Evolutionary conservation across 1,140 invertebrate genomes (phyloP).

Genomic region (Piezodorus guildinii): DNA sequence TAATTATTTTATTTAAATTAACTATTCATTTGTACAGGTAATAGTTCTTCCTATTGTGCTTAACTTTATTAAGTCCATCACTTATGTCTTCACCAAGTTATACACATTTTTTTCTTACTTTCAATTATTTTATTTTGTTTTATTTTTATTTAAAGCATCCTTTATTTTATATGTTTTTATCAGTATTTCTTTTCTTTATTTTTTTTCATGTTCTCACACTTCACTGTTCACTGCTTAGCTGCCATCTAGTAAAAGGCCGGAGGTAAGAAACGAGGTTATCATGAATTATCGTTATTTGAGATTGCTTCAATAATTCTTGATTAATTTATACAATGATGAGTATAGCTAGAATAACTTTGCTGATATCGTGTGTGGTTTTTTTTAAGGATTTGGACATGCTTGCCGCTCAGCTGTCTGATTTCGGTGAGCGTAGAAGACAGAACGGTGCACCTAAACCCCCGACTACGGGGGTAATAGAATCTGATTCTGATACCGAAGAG

Average conservation of each 20-base stretch:
- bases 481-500: conserved; percentile 39
- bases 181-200: conserved; percentile 23
- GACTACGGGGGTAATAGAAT: conserved; percentile 29
- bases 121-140: no score
- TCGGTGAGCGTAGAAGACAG: conserved; percentile 43
- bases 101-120: no score
- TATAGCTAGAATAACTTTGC: no score
- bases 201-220: conserved; percentile 27
- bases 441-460: conserved; percentile 26
- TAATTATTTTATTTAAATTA: no score
- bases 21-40: no score
- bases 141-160: background rate
- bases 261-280: conserved; percentile 43
- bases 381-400: conserved; percentile 80
- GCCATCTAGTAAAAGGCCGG: conserved; percentile 62
- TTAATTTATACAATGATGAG: no score
- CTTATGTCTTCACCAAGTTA: no score
- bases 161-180: conserved; percentile 24
- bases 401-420: conserved; percentile 84
- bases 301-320: no score
- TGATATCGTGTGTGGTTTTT: conserved; percentile 8
- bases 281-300: no score
- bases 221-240: conserved; percentile 37
- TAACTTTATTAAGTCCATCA: no score
- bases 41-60: no score